Evolutionary conservation across 2,113 vertebrate genomes (phyloP), one percentile per base, ranked within the genome.

Genomic region (Oreochromis aureus): DNA sequence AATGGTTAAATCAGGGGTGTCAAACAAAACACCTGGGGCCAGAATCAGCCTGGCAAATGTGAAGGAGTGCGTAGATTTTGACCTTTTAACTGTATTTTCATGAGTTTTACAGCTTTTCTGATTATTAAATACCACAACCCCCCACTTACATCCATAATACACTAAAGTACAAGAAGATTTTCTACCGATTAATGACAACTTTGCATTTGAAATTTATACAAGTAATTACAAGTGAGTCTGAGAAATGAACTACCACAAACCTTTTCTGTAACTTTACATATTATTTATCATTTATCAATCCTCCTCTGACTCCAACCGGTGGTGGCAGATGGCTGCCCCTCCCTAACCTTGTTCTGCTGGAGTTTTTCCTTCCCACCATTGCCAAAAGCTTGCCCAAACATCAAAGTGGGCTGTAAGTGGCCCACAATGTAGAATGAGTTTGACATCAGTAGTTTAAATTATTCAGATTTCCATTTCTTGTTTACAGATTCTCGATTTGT

Each of bases 251-350:
- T 66, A 66, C 34, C 19, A 39, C 61, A 22, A 39, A 66, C 3
- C 19, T 66, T 56, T 66, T 66, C 61, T 66, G 61, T 22, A 66
- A 66, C 61, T 39, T 39, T 39, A n/a, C 4, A 0, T 66, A 36
- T 36, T 36, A 36, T 36, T 36, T 66, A 66, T 66, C 61, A 66
- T 66, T 36, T 63, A 16, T 30, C 27, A 61, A 32, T 61, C 27
- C 32, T 32, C 27, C 15, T 10, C 15, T 61, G 58, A 61, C 15
- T 8, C 58, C 5, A 61, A 66, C 18, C 4, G 1, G 32, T 66
- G 18, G 12, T 3, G 32, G 18, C 18, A 63, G 59, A n/a, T 36
- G 59, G 10, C 32, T 66, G 34, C 0, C 0, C 34, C 1, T 66
- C 6, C 61, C 18, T 66, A 39, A 39, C 10, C 34, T 66, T 12